A percentile compares a stretch with the other conserved stretches of the same genome.
phyloP scores from a whole-genome alignment of 1,140 invertebrate genomes.

The Choristoneura fumiferana region DNA sequence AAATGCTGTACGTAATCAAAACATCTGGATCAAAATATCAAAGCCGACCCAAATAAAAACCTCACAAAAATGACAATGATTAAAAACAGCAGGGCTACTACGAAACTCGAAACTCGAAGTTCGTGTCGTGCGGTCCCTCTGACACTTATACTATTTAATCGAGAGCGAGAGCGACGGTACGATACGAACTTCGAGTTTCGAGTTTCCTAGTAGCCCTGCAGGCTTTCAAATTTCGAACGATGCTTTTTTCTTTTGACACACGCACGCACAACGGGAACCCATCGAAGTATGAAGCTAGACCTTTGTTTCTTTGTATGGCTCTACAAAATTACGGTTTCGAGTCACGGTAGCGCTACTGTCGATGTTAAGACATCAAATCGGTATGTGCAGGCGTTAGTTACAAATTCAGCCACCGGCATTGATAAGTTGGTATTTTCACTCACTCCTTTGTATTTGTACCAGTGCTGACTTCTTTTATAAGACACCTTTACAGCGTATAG shows the following conservation, averaged over 20 bases:
- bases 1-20: too few species aligned
- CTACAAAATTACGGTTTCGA: neutral
- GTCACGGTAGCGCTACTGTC: neutral
- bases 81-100: too few species aligned
- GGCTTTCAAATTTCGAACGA: conserved; percentile 9
- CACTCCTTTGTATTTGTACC: neutral
- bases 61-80: too few species aligned
- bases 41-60: too few species aligned
- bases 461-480: neutral
- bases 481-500: neutral
- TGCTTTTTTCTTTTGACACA: neutral
- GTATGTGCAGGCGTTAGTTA: neutral
- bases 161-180: too few species aligned
- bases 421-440: neutral
- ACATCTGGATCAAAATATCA: too few species aligned
- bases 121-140: too few species aligned
- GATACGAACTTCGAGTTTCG: too few species aligned
- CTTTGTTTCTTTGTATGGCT: conserved; percentile 5
- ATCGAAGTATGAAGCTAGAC: conserved; percentile 11
- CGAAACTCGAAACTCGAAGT: too few species aligned
- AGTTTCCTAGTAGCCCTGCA: too few species aligned
- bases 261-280: neutral
- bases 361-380: too few species aligned
- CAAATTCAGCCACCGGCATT: neutral
- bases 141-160: too few species aligned